Base-by-base conservation (phyloP, 2,113 vertebrate species). In the Halichoeres trimaculatus region DNA sequence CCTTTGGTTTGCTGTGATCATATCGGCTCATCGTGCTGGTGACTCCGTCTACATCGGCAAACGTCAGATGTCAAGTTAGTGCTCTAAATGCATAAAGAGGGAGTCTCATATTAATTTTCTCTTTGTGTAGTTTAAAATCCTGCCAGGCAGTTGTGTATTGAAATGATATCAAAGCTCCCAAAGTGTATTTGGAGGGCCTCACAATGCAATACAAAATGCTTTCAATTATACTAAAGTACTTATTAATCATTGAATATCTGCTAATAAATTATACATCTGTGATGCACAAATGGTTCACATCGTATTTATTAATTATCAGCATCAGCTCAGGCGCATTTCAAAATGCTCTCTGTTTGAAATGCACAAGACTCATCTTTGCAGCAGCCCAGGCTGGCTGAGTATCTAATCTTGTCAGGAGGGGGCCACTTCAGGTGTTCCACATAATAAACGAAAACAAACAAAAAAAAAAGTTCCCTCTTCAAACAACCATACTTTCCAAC, bases 1-100 rank as follows among this genome's bases (percentile, higher is more conserved):
- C 35, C 69, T 35, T 71, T 65, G 40, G 55, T 76, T 81, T 70
- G n/a, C 62, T 55, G 14, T 67, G 40, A 63, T 64, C 63, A 16
- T 20, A 79, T 74, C 53, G n/a, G 5, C 56, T 75, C n/a, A 60
- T 71, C 54, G 16, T 23, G 24, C 51, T 26, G 59, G 35, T 60
- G 12, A 67, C 13, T 9, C 52, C 26, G 52, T 56, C 51, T 53
- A 10, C 20, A n/a, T 13, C 55, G 59, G 30, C 36, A n/a, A 54
- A 40, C 14, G 10, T 50, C 2, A 12, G 22, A 63, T 43, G n/a
- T 35, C 48, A 45, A 40, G 43, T 24, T 51, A 51, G 19, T 68
- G 52, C 48, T 55, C 47, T 17, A 47, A 47, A n/a, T 43, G 19
- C 43, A 45, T 35, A 34, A 53, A 34, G 12, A 64, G 14, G 19